Evolutionary conservation across 23 tunicate species (phyloP).

Genomic region (Styela plicata): DNA sequence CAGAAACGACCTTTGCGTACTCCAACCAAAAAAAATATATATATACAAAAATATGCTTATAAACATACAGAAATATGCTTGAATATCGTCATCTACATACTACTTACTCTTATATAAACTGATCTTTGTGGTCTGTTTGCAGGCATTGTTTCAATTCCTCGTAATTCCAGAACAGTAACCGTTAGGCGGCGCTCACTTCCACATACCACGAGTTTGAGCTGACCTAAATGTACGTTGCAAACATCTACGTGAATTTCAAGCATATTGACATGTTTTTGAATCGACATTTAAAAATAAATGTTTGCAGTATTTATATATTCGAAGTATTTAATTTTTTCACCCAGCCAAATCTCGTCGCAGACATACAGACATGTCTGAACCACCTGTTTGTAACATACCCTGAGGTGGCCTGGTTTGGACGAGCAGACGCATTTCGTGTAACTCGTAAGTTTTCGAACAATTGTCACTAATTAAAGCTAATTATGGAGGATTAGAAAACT

Average conservation of each 20-base stretch:
- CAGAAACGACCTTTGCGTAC: too few relatives aligned
- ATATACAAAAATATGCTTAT: too few relatives aligned
- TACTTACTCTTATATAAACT: constrained; percentile 4
- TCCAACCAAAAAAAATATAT: too few relatives aligned
- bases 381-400: not conserved
- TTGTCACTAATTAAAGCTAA: not conserved
- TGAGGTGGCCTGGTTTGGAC: too few relatives aligned
- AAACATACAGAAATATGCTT: too few relatives aligned
- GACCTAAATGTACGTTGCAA: constrained; percentile 33
- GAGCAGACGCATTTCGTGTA: not conserved
- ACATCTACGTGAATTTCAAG: not conserved
- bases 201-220: constrained; percentile 43
- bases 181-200: constrained; percentile 38
- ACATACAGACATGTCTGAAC: not conserved
- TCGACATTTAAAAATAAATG: not conserved
- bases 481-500: not conserved
- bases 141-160: constrained; percentile 1
- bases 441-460: not conserved
- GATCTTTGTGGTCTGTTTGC: not conserved
- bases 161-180: constrained; percentile 36
- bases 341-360: not conserved
- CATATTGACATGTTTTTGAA: too few relatives aligned
- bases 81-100: too few relatives aligned
- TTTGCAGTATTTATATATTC: not conserved
- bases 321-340: not conserved